Conservation (phyloP, 2,113 vertebrate genomes). For the Ibidorhyncha struthersii region DNA sequence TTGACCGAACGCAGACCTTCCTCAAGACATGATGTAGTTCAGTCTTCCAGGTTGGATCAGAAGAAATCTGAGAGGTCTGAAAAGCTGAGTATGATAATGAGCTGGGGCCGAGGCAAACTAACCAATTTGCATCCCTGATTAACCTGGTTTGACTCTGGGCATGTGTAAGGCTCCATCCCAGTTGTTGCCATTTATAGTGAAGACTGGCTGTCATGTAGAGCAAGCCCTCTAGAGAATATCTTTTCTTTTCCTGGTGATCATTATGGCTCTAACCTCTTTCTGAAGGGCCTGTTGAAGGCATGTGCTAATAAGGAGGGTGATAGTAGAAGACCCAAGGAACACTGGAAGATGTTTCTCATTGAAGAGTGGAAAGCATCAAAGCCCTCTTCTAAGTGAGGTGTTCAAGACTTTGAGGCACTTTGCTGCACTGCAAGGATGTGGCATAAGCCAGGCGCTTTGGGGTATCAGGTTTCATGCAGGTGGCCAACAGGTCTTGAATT, state of each 20-base stretch:
- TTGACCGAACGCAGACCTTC: background rate
- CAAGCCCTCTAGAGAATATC: background rate
- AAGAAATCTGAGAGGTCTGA: background rate
- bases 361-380: background rate
- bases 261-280: no score
- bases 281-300: no score
- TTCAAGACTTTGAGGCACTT: background rate
- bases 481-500: background rate
- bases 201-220: background rate
- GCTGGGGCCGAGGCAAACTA: background rate
- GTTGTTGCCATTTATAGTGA: background rate
- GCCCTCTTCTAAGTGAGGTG: background rate
- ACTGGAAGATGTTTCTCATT: background rate
- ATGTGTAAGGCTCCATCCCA: background rate
- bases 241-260: background rate
- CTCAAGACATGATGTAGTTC: background rate
- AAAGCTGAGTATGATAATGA: background rate
- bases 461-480: background rate
- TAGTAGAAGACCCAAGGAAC: background rate
- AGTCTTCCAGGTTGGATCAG: background rate
- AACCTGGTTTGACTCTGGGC: background rate
- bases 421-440: background rate
- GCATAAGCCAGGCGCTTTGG: background rate
- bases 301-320: background rate
- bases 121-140: background rate